phyloP scores from a whole-genome alignment of 2,113 vertebrate genomes.

The Corythornis vintsioides region DNA sequence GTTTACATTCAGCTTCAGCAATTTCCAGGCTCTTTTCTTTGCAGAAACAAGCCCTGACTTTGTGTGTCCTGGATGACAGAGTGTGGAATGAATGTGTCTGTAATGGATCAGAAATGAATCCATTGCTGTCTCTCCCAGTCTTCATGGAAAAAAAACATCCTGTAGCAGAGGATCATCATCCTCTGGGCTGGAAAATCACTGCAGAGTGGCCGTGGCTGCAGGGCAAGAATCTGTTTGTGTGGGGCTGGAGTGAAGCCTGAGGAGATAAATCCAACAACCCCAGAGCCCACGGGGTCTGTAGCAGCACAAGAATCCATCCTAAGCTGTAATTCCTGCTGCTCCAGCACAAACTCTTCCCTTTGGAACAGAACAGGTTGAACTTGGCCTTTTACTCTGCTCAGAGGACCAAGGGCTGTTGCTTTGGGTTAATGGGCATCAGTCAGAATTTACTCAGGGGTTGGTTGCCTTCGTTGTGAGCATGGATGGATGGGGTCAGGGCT shows the following conservation, averaged over 20 bases:
- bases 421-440: too few relatives aligned
- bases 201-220: neutral
- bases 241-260: neutral
- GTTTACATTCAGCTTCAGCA: neutral
- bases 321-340: too few relatives aligned
- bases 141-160: neutral
- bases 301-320: too few relatives aligned
- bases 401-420: too few relatives aligned
- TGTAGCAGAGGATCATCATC: neutral
- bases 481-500: neutral
- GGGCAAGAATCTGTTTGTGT: neutral
- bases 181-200: neutral
- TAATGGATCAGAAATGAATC: neutral
- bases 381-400: too few relatives aligned
- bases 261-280: neutral
- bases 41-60: neutral
- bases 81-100: constrained; percentile 1
- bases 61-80: constrained; percentile 3
- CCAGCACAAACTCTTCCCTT: too few relatives aligned
- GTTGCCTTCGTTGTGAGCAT: too few relatives aligned
- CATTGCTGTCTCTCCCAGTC: neutral
- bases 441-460: too few relatives aligned
- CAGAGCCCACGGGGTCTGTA: too few relatives aligned
- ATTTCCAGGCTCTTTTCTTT: neutral
- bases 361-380: too few relatives aligned